Evolutionary conservation across 1,140 invertebrate genomes (phyloP), one percentile per base, ranked within the genome.

Genomic region (Cotesia typhae): DNA sequence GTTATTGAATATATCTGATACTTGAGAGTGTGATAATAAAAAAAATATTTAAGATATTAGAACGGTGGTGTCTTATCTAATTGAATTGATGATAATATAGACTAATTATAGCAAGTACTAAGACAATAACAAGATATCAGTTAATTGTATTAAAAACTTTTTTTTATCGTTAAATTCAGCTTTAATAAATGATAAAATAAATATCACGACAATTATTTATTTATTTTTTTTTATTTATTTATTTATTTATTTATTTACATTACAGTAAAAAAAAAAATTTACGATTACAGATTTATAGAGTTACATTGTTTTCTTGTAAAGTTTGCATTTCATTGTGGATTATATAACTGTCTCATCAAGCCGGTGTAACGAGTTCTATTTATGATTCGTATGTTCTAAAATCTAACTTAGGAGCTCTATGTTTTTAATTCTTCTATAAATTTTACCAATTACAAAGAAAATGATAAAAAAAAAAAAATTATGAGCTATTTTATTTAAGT

Each of bases 311-410:
- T 64, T 73, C 47, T 64, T 38, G 14, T 28, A 10, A 36, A 37
- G 14, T 36, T 52, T 64, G 35, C 51, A 73, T 53, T 73, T 55
- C 41, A 53, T 55, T 65, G n/a, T 37, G 28, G 70, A 74, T 83
- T 83, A 83, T 74, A 63, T 81, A 83, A 83, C 70, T 70, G n/a
- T 20, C 4, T 35, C 53, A 72, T 71, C 64, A 70, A 73, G 80
- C 75, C 78, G 35, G 52, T 77, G 73, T 76, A 77, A 76, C 77
- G 60, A 67, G 74, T 82, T 82, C 83, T 86, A 86, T 85, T 85
- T 86, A 72, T 84, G 81, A 74, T 81, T 74, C 77, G 17, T 12
- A 38, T 65, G 63, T 17, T 41, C 36, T 47, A 67, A 51, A 67
- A 55, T 51, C 9, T 67, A 14, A 14, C n/a, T 9, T 14, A 28